Base-by-base conservation (phyloP, 2,113 vertebrate genomes). In the Gobiocypris rarus region DNA sequence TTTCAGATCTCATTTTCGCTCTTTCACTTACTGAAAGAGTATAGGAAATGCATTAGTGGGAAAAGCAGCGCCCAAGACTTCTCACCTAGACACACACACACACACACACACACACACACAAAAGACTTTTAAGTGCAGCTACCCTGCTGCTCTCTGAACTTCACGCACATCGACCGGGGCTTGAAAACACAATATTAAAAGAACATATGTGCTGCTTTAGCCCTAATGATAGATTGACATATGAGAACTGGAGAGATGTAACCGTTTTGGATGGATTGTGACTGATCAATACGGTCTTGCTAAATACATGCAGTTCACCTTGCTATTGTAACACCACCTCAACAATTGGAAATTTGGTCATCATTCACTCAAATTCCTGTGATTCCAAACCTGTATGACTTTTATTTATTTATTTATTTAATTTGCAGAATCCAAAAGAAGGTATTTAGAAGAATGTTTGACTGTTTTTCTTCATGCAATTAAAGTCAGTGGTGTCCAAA, bases 1-100 rank as follows among this genome's bases (percentile, higher is more conserved):
- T 86, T 89, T 87, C 78, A 89, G 86, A 88, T 59, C 81, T 88
- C 79, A 89, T 90, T 77, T 81, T 67, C 14, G 31, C 54, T 75
- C 61, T 50, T 43, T 69, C 63, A 82, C 84, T 82, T 61, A 84
- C 88, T 61, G 86, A 86, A 87, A 87, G 86, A 48, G 67, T 24
- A 61, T 38, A 79, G 73, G 56, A 84, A 74, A 88, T 63, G 74
- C 45, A 59, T 79, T 76, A 61, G 26, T 9, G 75, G 74, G 58
- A 81, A 86, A 80, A 45, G 43, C 63, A 59, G 31, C 22, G 26
- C 73, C 41, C 54, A 5, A 22, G 24, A 58, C 19, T 75, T 75
- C 78, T 56, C 59, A 70, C 81, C 28, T 71, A 85, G 22, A 63
- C 65, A 82, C 43, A 84, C 80, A 58, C 56, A 73, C 54, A 83